Base-by-base conservation (phyloP, 2,797 vertebrate species). In the Silurus lanzhouensis region DNA sequence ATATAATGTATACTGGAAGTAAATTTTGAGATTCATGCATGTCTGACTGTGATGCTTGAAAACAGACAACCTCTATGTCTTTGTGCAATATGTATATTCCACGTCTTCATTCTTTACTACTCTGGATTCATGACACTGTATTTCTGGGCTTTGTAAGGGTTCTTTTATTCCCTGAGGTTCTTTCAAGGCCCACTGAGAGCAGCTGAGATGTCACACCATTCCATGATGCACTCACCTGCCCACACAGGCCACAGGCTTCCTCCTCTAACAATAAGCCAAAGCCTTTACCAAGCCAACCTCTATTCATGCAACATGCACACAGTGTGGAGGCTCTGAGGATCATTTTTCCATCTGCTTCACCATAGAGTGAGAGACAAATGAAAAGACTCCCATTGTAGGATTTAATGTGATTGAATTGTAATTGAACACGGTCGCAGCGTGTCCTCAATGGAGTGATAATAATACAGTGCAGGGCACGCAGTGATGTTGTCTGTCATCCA, bases 351-450 rank as follows among this genome's bases (percentile, higher is more conserved):
- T 82, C 22, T 68, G 63, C 70, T 52, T 86, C 76, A 72, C 67
- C 68, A 64, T 64, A 80, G 38, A 38, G 27, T 60, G 64, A 83
- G 60, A 83, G 84, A 80, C 75, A 79, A 85, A 83, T 85, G 75
- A 85, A 85, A 85, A 85, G 60, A 81, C 66, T 55, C 31, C 63
- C 31, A 61, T 74, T 87, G 79, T 75, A 46, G 3, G 78, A 83
- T 87, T 84, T 83, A 84, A 87, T 87, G 83, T 48, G 81, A 88
- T 82, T 58, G 74, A 71, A 76, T 44, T 60, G 84, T 70, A 88
- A 86, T 86, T 83, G 67, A 82, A 87, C 31, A 27, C 1, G 52
- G 13, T 70, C 83, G 83, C 61, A 46, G 75, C 55, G 81, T 61
- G 82, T 64, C 27, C 81, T 89, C 72, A 86, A 84, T 81, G 76